Conservation (phyloP, 2,888 invertebrate genomes). For the Macaria liturata region DNA sequence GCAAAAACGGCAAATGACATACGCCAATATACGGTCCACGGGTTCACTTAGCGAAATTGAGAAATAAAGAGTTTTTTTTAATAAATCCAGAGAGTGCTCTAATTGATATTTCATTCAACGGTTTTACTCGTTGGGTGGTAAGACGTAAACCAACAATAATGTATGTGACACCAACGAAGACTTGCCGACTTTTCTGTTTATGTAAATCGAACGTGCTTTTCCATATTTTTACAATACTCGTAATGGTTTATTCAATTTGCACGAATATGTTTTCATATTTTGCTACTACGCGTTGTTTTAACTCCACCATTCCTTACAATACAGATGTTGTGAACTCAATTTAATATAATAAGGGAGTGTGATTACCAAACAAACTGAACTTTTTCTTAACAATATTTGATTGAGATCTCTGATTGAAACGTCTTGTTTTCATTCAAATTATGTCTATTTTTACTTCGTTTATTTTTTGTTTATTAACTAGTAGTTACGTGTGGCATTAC, state of each 20-base stretch:
- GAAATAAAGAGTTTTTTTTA: constrained; percentile 71
- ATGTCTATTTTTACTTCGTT: constrained; percentile 51
- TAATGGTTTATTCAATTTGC: constrained; percentile 39
- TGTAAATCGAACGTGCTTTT: constrained; percentile 49
- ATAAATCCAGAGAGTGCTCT: constrained; percentile 66
- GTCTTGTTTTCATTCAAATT: constrained; percentile 70
- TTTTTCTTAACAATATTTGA: constrained; percentile 56
- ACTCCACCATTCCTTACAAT: constrained; percentile 10
- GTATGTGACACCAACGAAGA: constrained; percentile 64
- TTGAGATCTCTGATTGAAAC: constrained; percentile 47
- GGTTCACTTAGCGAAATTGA: constrained; percentile 78
- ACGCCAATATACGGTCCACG: constrained; percentile 60
- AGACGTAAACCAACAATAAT: constrained; percentile 66
- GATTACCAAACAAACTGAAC: constrained; percentile 66
- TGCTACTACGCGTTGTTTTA: constrained; percentile 14
- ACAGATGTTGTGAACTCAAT: constrained; percentile 67
- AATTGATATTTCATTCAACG: constrained; percentile 81
- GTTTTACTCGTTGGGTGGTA: constrained; percentile 76
- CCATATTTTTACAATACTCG: constrained; percentile 33
- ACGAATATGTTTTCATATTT: constrained; percentile 33
- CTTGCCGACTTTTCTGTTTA: constrained; percentile 53
- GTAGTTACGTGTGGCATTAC: constrained; percentile 59
- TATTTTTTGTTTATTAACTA: constrained; percentile 46
- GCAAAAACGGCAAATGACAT: constrained; percentile 80
- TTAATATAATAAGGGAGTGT: constrained; percentile 64